These are phyloP conservation scores for Meteorus cinctellus DNA, from an alignment of 2,888 invertebrate genomes.

Conservation along the genomic window DNA sequence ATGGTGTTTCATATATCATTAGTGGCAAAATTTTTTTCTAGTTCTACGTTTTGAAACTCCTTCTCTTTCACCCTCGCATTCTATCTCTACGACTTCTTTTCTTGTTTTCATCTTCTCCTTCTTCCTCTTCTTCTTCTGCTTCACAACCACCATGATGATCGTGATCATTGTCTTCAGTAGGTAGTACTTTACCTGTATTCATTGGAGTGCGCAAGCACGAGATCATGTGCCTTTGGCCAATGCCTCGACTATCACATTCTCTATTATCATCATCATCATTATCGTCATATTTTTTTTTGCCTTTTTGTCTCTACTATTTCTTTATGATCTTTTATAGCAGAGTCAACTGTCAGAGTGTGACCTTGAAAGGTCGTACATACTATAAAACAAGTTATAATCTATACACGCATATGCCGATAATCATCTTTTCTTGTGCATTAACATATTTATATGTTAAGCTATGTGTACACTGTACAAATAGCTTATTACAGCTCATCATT, in stretches of 20 bases:
- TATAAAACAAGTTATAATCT: not conserved
- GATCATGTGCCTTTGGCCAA: not conserved
- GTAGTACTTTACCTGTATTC: not conserved
- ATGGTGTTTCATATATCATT: constrained; percentile 20
- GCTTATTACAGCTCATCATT: constrained; percentile 28
- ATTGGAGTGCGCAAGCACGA: not conserved
- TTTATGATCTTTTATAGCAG: not conserved
- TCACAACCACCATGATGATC: not conserved
- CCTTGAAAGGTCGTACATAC: constrained; percentile 26
- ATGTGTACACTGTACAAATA: not conserved
- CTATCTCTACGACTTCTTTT: not conserved
- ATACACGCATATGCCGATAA: not conserved
- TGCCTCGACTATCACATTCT: not conserved
- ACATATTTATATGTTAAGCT: not conserved
- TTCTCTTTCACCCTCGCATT: not conserved
- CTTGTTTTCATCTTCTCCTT: not conserved
- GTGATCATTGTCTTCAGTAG: constrained; percentile 3
- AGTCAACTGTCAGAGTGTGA: not conserved
- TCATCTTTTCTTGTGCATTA: not conserved
- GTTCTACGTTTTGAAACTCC: not conserved
- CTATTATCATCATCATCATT: not conserved
- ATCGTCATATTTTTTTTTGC: not conserved
- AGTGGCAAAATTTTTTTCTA: constrained; percentile 18
- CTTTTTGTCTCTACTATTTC: not conserved
- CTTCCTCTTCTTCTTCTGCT: not conserved